phyloP scores from a whole-genome alignment of 2,797 vertebrate species.

The Poecilia picta region DNA sequence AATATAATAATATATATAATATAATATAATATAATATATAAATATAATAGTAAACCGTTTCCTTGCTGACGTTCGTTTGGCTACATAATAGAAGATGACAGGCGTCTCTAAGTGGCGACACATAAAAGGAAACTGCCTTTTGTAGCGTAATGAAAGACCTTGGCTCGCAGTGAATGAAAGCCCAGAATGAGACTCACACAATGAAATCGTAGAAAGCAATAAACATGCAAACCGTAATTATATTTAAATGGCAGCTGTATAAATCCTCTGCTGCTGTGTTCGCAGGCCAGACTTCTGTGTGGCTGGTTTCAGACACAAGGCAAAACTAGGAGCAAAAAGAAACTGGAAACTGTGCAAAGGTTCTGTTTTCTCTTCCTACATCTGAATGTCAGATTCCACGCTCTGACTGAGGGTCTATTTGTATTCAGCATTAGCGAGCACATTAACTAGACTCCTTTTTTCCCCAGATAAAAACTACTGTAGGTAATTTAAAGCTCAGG shows the following conservation, averaged over 20 bases:
- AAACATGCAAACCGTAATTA: slow-evolving; percentile 19
- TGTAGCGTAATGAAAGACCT: background rate
- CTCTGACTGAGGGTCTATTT: background rate
- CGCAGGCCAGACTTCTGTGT: slow-evolving; percentile 5
- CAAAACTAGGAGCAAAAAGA: background rate
- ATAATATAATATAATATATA: background rate
- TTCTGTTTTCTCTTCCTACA: background rate
- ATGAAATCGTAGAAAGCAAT: slow-evolving; percentile 1
- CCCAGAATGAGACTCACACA: slow-evolving; percentile 3
- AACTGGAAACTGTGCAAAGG: background rate
- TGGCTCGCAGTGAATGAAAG: background rate
- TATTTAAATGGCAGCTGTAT: slow-evolving; percentile 17
- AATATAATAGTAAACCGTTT: background rate
- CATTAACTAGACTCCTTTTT: background rate
- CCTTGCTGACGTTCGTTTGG: background rate
- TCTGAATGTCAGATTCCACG: background rate
- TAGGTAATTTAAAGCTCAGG: background rate
- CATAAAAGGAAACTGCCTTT: slow-evolving; percentile 18
- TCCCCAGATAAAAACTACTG: background rate
- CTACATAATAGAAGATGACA: slow-evolving; percentile 20
- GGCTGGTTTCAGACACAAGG: background rate
- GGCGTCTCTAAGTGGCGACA: slow-evolving; percentile 6
- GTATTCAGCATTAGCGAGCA: background rate
- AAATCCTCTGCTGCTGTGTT: slow-evolving; percentile 24
- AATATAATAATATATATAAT: too few species aligned